phyloP scores from a whole-genome alignment of 2,888 invertebrate genomes.

The Athetis lepigone region DNA sequence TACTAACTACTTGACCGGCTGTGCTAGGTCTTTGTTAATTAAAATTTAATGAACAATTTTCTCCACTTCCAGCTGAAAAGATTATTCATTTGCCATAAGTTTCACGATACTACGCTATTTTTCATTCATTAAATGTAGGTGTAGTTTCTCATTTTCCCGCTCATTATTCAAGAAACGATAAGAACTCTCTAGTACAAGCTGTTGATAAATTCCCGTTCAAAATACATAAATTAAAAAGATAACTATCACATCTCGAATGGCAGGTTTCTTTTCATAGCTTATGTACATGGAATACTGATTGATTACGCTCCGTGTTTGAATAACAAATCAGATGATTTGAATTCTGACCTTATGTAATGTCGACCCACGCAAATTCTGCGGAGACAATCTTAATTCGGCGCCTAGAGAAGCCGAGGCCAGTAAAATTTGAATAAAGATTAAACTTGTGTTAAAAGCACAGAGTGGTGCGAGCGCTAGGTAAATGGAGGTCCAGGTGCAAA shows the following conservation, averaged over 20 bases:
- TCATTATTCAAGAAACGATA: conserved; percentile 2
- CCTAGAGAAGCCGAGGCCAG: conserved; percentile 39
- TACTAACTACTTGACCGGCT: too few species aligned
- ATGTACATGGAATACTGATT: conserved; percentile 54
- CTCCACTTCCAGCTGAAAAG: too few species aligned
- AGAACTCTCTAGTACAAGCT: conserved; percentile 25
- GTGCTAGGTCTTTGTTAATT: too few species aligned
- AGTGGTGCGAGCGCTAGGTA: too few species aligned
- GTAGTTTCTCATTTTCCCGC: too few species aligned
- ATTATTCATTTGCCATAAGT: too few species aligned
- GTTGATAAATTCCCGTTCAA: conserved; percentile 36
- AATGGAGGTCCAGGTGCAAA: too few species aligned
- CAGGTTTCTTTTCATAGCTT: conserved; percentile 47
- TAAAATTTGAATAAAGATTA: conserved; percentile 35
- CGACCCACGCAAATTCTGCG: conserved; percentile 58
- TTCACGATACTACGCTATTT: neutral
- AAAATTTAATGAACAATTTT: too few species aligned
- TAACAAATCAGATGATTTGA: conserved; percentile 59
- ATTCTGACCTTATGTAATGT: conserved; percentile 54
- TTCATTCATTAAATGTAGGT: neutral
- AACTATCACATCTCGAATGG: conserved; percentile 44
- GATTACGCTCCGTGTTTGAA: conserved; percentile 56
- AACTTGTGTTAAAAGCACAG: conserved; percentile 33
- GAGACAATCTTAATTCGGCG: conserved; percentile 45
- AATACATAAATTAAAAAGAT: conserved; percentile 56